Base-by-base conservation (phyloP, 2,888 invertebrate genomes). In the Acleris holmiana region DNA sequence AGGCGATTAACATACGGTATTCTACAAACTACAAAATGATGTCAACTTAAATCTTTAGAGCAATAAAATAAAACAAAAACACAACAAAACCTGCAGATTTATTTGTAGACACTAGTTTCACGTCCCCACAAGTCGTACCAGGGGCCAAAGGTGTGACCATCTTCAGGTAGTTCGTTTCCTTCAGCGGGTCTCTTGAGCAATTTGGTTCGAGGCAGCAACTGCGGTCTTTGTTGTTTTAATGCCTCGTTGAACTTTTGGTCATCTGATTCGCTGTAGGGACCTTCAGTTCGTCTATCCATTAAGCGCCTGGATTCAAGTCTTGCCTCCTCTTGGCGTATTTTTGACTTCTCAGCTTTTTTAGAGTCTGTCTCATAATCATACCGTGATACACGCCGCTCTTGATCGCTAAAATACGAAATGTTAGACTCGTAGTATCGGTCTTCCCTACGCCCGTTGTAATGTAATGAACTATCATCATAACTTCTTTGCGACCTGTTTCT, bases 61-160 rank as follows among this genome's bases (percentile, higher is more conserved):
- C 67, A 55, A 41, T 67, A 72, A 73, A 67, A 63, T 64, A 66
- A 59, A 66, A 35, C 13, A 35, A 13, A 35, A 63, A 71, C 69
- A 64, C 69, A 74, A 71, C 74, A 67, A 80, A 78, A 84, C 82
- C 82, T 81, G 66, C 69, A 64, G 68, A 70, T 69, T 77, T 93
- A 94, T 77, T 93, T 94, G 82, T 93, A 93, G 74, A 95, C 94
- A 35, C 95, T 95, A 48, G 95, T 93, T 84, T 96, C 96, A 64
- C 95, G 93, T 35, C 95, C 97, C 97, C 97, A 97, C 68, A 97
- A 93, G 86, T 97, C 97, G 79, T 97, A 97, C 97, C 97, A 97
- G 0, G 97, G 97, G 1, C 97, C 97, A 81, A 96, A 97, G 71
- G 95, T 95, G 77, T 96, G 96, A 10, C 94, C 94, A 63, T 94